Base-by-base conservation (phyloP, 2,888 invertebrate genomes). In the Agonopterix heracliana region DNA sequence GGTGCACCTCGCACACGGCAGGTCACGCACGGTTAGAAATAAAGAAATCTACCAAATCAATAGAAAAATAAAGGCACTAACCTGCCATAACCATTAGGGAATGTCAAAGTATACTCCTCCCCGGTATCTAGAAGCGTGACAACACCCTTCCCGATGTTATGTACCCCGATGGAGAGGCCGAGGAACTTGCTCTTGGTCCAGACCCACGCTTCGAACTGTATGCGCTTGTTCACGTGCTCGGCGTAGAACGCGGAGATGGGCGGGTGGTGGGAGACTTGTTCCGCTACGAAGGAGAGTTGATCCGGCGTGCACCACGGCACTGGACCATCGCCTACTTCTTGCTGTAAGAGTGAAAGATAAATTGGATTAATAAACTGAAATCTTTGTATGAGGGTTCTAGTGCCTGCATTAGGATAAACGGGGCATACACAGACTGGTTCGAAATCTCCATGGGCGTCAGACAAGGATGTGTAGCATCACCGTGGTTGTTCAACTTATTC, bases 121-220 rank as follows among this genome's bases (percentile, higher is more conserved):
- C 95, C 96, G 55, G 93, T 91, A 64, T 98, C 96, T 50, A 97
- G 85, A 7, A 99, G 90, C 3, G 94, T 95, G n/a, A 99, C 95
- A 36, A 94, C 92, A 2, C 98, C 99, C 68, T 95, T 93, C 3
- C 99, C 99, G 48, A 99, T 96, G 81, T 99, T 99, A 71, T 99
- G 96, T 0, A 97, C 96, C n/a, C 98, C 98, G 63, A 98, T 95
- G 9, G 98, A 98, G 14, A 99, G 90, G 0, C 99, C 99, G 14
- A 99, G 91, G 87, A 99, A 99, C 89, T 99, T 99, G 68, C 98
- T 99, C 86, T 99, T 99, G 5, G 99, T 99, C 96, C 98, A 99
- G 47, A 99, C 96, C 84, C 97, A 97, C 7, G 98, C 99, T 69
- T 96, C 94, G 79, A 99, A 95, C 68, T 87, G 99, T 94, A 99